A percentile compares a stretch with the other conserved stretches of the same genome.
phyloP scores from a whole-genome alignment of 2,888 invertebrate species.

The Chironomus riparius region DNA sequence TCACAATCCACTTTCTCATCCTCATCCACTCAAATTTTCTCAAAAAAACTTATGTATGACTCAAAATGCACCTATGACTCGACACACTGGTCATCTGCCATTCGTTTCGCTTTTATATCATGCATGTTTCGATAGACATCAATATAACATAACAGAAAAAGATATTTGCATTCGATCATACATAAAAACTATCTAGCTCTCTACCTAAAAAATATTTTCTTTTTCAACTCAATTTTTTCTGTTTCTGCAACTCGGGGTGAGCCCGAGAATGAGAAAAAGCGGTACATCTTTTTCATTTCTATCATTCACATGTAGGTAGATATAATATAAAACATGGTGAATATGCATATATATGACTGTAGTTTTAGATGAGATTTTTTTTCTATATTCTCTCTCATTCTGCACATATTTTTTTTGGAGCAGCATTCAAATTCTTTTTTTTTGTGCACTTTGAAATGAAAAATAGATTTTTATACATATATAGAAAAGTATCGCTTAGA shows the following conservation, averaged over 20 bases:
- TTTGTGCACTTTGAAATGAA: too few relatives aligned
- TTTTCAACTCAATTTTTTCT: too few relatives aligned
- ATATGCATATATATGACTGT: neutral
- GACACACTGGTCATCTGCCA: slow-evolving; percentile 11
- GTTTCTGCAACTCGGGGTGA: too few relatives aligned
- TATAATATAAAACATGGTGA: too few relatives aligned
- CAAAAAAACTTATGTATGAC: neutral
- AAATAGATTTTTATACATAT: too few relatives aligned
- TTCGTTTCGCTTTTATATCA: neutral
- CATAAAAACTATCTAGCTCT: too few relatives aligned
- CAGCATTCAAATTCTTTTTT: too few relatives aligned
- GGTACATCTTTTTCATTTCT: neutral
- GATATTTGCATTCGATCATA: slow-evolving; percentile 24
- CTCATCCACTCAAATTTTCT: too few relatives aligned
- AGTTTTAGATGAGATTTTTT: neutral
- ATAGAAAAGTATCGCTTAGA: neutral
- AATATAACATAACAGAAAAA: slow-evolving; percentile 4
- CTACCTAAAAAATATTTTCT: too few relatives aligned
- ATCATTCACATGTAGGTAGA: neutral
- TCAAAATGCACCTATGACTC: slow-evolving; percentile 17
- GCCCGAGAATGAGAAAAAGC: neutral
- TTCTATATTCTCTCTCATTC: neutral
- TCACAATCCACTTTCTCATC: too few relatives aligned
- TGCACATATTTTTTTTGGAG: too few relatives aligned
- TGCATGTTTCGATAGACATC: neutral